Base-by-base conservation (phyloP, 2,888 invertebrate genomes). In the Thecocarcelia acutangulata region DNA sequence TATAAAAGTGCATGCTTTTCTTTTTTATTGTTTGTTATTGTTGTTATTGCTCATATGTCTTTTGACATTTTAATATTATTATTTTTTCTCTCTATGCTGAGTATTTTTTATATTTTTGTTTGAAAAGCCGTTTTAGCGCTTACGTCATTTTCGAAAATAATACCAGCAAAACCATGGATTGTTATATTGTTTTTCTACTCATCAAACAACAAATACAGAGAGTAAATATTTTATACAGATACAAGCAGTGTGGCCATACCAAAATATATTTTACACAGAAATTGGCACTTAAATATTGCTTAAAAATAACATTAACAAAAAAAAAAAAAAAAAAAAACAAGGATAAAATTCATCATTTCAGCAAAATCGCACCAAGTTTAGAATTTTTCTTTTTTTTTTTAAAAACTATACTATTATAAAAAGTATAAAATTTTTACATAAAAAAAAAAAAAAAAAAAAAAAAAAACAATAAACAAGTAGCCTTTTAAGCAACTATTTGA, bases 91-190 rank as follows among this genome's bases (percentile, higher is more conserved):
- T n/a, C 44, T 63, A 50, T 68, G 56, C 46, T 40, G 33, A 6
- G 33, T 24, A 46, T 42, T 52, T 79, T 42, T 61, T 50, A 72
- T n/a, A 48, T 56, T 46, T 77, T 59, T 81, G 76, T 84, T 79
- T 72, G 76, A 84, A 84, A 84, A 83, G 81, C 84, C 83, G 79
- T 81, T 84, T 82, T 61, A 78, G 56, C 77, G 84, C 83, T 85
- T 85, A 85, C 85, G 85, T 85, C 85, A 85, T 85, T 80, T 75
- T 79, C 83, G 69, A 83, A 85, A 85, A 85, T 85, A 85, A 80
- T 69, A 70, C 74, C 64, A 77, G 70, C 79, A 58, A 63, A 48
- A 66, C 48, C 69, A 66, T 63, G 46, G 76, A 61, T 72, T 56
- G 81, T 40, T 74, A 11, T 64, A n/a, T 66, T 74, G 21, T 46